Evolutionary conservation across 2,888 invertebrate genomes (phyloP).

Genomic region (Stratiomys singularior): DNA sequence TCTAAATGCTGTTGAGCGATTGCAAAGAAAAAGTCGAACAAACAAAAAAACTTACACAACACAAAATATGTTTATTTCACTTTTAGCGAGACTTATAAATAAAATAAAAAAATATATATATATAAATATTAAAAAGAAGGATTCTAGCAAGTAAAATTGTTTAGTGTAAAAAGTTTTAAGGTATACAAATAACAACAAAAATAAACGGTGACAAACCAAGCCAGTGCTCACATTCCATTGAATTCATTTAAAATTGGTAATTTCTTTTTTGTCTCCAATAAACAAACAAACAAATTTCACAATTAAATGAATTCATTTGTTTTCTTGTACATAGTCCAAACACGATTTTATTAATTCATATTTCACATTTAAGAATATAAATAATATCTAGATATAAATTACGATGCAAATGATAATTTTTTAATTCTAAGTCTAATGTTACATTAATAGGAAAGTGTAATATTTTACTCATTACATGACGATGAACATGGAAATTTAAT

Average conservation of each 20-base stretch:
- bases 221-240: constrained; percentile 45
- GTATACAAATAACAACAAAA: neutral
- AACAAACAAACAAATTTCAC: neutral
- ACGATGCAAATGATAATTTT: no score
- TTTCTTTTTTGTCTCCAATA: neutral
- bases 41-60: neutral
- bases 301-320: constrained; percentile 3
- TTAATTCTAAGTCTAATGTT: no score
- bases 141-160: constrained; percentile 10
- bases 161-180: constrained; percentile 28
- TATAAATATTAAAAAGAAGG: neutral
- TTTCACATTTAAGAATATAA: no score
- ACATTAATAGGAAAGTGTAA: no score
- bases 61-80: neutral
- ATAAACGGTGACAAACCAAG: constrained; percentile 29
- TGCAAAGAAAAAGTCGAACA: neutral
- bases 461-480: no score
- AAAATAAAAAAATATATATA: neutral
- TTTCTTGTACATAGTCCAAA: neutral
- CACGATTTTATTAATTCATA: no score
- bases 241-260: constrained; percentile 8
- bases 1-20: neutral
- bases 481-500: no score
- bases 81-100: neutral
- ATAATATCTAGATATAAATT: no score